Percentiles rank a stretch among this genome's conserved stretches.
phyloP scores from a whole-genome alignment of 2,797 vertebrate genomes.

The Emys orbicularis region DNA sequence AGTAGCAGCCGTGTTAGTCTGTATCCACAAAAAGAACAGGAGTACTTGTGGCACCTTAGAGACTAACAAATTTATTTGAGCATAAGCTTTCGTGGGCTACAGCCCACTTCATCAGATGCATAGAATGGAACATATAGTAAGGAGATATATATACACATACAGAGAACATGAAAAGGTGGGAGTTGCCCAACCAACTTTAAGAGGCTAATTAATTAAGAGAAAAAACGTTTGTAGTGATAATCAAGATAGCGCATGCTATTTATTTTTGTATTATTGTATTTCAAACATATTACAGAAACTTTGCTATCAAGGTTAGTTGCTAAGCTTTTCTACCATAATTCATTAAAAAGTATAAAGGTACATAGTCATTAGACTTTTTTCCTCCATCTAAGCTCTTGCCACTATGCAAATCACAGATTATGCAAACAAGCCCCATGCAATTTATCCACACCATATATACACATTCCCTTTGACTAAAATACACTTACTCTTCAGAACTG shows the following conservation, averaged over 20 bases:
- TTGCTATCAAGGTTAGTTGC: not conserved
- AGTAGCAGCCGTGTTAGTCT: too few species aligned
- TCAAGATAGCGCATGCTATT: not conserved
- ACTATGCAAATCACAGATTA: not conserved
- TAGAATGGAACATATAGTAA: too few species aligned
- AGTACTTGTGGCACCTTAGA: too few species aligned
- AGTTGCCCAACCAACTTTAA: too few species aligned
- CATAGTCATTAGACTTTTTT: not conserved
- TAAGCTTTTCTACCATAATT: not conserved
- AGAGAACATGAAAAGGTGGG: too few species aligned
- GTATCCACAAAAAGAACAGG: too few species aligned
- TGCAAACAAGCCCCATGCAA: not conserved
- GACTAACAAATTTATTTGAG: too few species aligned
- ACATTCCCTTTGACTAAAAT: not conserved
- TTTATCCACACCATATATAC: rapidly evolving
- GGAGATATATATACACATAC: too few species aligned
- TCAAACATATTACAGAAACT: not conserved
- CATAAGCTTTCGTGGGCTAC: too few species aligned
- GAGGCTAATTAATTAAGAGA: too few species aligned
- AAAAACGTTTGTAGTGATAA: too few species aligned
- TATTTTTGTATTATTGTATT: not conserved
- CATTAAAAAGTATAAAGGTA: not conserved
- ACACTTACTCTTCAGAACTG: not conserved
- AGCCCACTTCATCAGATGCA: too few species aligned
- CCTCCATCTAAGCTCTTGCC: not conserved